These are phyloP conservation scores for Condylura cristata DNA, from an alignment of 2,113 vertebrate genomes.

Conservation along the genomic window DNA sequence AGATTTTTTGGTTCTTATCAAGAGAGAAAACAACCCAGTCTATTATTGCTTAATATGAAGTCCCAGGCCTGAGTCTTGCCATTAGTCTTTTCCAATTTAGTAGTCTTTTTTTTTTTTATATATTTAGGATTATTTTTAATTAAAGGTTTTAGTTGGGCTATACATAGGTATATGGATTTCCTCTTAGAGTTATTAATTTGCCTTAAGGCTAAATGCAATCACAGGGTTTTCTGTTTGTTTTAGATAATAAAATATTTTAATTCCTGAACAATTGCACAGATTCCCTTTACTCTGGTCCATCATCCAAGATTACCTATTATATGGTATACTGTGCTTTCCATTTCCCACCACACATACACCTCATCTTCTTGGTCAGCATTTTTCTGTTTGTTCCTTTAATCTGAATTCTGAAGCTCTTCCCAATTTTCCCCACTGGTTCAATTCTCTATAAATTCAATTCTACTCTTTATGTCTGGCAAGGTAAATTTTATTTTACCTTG, in stretches of 20 bases:
- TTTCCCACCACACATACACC: background rate
- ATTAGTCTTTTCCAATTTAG: background rate
- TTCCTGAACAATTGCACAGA: background rate
- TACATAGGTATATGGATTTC: background rate
- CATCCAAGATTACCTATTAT: slow-evolving; percentile 8
- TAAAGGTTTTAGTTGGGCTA: background rate
- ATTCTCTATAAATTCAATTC: background rate
- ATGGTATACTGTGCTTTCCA: background rate
- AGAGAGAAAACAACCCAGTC: background rate
- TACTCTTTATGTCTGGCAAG: background rate
- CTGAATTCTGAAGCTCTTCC: slow-evolving; percentile 12
- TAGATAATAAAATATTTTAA: background rate
- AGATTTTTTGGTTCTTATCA: background rate
- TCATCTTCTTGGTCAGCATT: background rate
- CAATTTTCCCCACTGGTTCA: background rate
- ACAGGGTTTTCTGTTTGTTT: background rate
- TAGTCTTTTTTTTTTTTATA: background rate
- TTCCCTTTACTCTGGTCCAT: background rate
- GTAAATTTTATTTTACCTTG: slow-evolving; percentile 16
- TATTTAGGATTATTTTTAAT: background rate
- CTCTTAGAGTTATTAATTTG: slow-evolving; percentile 30
- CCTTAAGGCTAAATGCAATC: background rate
- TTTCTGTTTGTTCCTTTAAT: background rate
- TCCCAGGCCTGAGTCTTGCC: too few species aligned
- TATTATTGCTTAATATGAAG: background rate